Conservation (phyloP, 2,888 invertebrate species). For the Torymus auratus region DNA sequence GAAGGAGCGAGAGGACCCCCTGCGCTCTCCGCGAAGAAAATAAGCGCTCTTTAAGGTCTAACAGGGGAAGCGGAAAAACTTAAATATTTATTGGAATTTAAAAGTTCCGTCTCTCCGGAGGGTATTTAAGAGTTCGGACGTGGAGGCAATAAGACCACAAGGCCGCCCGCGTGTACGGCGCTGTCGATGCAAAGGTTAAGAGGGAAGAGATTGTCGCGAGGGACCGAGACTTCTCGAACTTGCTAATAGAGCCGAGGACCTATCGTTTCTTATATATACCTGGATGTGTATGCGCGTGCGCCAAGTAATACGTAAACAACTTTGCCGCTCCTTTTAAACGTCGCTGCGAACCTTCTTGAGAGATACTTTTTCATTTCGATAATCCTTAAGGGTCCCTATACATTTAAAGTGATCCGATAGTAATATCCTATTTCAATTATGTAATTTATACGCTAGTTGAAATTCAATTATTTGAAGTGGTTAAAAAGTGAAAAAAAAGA, state of each 20-base stretch:
- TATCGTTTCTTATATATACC: background rate
- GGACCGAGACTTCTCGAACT: conserved; percentile 58
- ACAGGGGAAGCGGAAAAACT: conserved; percentile 64
- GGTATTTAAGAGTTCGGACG: conserved; percentile 70
- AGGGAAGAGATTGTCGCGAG: conserved; percentile 31
- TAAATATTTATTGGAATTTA: conserved; percentile 75
- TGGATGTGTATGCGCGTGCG: background rate
- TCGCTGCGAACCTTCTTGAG: background rate
- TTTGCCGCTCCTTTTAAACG: conserved; percentile 24
- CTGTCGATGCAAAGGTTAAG: conserved; percentile 38
- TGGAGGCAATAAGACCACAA: conserved; percentile 68
- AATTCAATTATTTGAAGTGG: too few species aligned
- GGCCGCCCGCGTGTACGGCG: conserved; percentile 43
- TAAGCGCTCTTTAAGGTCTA: conserved; percentile 55
- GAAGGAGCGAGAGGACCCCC: background rate
- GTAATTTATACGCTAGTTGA: too few species aligned
- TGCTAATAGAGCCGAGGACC: conserved; percentile 63
- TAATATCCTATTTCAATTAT: too few species aligned
- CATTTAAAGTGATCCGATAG: background rate
- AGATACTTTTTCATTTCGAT: conserved; percentile 37
- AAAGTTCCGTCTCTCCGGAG: conserved; percentile 67
- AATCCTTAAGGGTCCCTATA: conserved; percentile 14
- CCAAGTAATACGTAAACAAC: conserved; percentile 34
- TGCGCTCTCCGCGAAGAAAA: conserved; percentile 12
- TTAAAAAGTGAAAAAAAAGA: too few species aligned